phyloP scores from a whole-genome alignment of 2,888 invertebrate genomes.

The Strigamia transsilvanica region DNA sequence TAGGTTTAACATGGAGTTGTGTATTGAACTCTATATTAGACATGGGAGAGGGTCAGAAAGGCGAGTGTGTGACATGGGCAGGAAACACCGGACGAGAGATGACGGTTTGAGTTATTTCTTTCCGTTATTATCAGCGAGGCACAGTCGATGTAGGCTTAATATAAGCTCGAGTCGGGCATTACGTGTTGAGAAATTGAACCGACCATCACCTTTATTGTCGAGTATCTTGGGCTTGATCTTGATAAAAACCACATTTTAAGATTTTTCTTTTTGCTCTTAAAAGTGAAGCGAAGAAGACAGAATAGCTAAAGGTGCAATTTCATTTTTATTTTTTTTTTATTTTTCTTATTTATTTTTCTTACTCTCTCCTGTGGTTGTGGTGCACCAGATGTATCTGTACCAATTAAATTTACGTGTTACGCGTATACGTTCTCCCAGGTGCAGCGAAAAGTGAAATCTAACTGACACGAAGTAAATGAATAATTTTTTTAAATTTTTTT shows the following conservation, averaged over 20 bases:
- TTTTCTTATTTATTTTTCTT: neutral
- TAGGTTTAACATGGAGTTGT: no score
- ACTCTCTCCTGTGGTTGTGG: neutral
- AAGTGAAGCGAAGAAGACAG: neutral
- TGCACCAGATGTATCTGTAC: neutral
- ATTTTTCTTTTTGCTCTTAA: neutral
- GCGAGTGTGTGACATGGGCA: no score
- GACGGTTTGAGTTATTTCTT: slow-evolving; percentile 12
- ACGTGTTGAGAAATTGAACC: neutral
- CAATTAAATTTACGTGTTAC: neutral
- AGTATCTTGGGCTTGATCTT: neutral
- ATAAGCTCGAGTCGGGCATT: neutral
- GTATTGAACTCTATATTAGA: no score
- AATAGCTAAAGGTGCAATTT: slow-evolving; percentile 2
- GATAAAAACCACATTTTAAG: slow-evolving; percentile 1
- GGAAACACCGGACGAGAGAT: neutral
- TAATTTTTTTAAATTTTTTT: no score
- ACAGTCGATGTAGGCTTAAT: slow-evolving; percentile 2
- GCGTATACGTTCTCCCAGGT: neutral
- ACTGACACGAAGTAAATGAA: neutral
- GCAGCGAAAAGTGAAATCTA: neutral
- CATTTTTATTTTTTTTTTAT: neutral
- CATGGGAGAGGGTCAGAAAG: no score
- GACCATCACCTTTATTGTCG: neutral
- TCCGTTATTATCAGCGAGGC: neutral